Conservation (phyloP, 2,797 vertebrate genomes). For the Anabas testudineus region DNA sequence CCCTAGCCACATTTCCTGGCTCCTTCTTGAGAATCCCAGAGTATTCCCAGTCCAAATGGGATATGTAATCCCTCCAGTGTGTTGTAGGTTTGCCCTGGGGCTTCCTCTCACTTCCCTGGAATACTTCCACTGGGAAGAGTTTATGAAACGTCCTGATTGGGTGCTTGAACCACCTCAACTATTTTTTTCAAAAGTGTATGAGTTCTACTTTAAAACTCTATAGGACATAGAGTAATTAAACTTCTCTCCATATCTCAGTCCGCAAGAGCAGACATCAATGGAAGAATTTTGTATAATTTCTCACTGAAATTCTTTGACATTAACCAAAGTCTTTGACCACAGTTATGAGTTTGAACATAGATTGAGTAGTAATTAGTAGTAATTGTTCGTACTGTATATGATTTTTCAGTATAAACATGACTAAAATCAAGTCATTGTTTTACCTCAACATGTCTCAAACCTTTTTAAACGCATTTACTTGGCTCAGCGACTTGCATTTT, state of each 20-base stretch:
- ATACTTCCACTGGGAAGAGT: constrained; percentile 49
- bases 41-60: constrained; percentile 27
- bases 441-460: not conserved
- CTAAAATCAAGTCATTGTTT: constrained; percentile 6
- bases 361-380: not conserved
- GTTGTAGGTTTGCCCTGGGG: constrained; percentile 40
- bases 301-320: not conserved
- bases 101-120: constrained; percentile 52
- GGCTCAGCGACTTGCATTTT: not conserved
- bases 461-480: not conserved
- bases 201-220: constrained; percentile 19
- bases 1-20: constrained; percentile 1
- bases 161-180: constrained; percentile 38
- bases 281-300: constrained; percentile 1
- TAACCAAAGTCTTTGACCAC: not conserved
- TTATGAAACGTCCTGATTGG: constrained; percentile 39
- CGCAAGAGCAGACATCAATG: constrained; percentile 7
- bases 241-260: constrained; percentile 21
- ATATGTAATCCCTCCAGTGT: constrained; percentile 54
- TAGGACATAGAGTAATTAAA: constrained; percentile 20
- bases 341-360: not conserved
- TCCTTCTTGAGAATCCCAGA: constrained; percentile 33
- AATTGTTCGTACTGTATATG: not conserved
- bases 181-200: constrained; percentile 23
- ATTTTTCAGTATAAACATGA: not conserved